Conservation (phyloP, 2,113 vertebrate species). For the Silurus asotus region DNA sequence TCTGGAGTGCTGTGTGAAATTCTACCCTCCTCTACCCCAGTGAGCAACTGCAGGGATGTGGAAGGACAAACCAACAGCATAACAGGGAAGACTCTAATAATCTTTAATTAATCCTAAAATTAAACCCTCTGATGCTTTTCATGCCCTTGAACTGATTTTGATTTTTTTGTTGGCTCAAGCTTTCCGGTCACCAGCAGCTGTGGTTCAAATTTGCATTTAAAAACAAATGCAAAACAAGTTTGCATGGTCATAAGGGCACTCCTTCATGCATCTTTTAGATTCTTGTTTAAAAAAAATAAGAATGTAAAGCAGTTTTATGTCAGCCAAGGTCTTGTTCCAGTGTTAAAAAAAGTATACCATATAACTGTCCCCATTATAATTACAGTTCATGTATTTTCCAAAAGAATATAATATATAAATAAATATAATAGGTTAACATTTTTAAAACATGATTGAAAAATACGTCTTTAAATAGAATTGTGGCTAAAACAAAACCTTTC, state of each 20-base stretch:
- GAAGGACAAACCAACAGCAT: slow-evolving; percentile 10
- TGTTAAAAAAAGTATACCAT: background rate
- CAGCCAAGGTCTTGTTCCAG: background rate
- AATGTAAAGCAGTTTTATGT: background rate
- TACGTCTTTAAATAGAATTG: background rate
- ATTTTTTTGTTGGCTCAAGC: background rate
- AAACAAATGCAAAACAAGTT: background rate
- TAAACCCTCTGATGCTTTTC: background rate
- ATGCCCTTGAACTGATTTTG: background rate
- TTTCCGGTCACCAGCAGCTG: background rate
- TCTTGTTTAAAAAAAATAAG: background rate
- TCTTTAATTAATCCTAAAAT: slow-evolving; percentile 1
- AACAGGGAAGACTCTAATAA: background rate
- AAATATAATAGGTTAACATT: background rate
- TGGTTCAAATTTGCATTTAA: background rate
- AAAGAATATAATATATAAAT: background rate
- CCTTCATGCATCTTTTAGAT: background rate
- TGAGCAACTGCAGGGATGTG: background rate
- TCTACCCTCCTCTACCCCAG: slow-evolving; percentile 1
- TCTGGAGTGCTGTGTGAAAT: slow-evolving; percentile 4
- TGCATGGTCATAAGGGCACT: background rate
- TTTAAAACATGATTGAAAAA: background rate
- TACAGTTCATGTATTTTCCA: background rate
- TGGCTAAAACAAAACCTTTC: background rate
- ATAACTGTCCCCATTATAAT: background rate